Percentiles rank a stretch among this genome's conserved stretches.
Conservation (phyloP, 1,140 invertebrate genomes). For the Mya arenaria region DNA sequence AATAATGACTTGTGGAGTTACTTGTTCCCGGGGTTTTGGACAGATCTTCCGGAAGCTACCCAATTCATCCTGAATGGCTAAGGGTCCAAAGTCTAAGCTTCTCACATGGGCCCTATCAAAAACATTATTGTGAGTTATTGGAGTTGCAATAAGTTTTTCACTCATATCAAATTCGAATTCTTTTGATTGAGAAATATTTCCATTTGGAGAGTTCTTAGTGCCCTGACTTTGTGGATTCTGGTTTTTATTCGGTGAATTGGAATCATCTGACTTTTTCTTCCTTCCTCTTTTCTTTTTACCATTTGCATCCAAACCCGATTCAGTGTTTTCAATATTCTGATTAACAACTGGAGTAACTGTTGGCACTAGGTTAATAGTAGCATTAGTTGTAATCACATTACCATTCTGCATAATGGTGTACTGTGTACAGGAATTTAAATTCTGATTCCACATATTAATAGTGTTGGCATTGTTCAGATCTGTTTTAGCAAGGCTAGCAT, state of each 20-base stretch:
- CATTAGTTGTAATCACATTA: too few species aligned
- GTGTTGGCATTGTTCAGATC: too few species aligned
- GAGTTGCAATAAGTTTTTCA: neutral
- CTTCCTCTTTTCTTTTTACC: too few species aligned
- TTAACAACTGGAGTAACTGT: too few species aligned
- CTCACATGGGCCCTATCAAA: constrained; percentile 1
- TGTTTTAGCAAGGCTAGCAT: neutral
- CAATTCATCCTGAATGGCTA: neutral
- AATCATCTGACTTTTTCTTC: too few species aligned
- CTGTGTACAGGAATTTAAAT: constrained; percentile 12
- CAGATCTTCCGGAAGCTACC: constrained; percentile 13
- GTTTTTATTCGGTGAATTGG: too few species aligned
- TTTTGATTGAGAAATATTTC: too few species aligned
- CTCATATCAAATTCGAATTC: neutral
- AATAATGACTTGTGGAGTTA: neutral
- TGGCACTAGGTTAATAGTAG: too few species aligned
- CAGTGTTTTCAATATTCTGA: too few species aligned
- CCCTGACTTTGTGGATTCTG: too few species aligned
- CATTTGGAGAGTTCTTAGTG: too few species aligned
- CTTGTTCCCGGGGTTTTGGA: constrained; percentile 4
- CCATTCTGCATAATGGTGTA: neutral
- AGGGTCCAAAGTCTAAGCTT: constrained; percentile 36
- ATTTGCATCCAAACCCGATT: too few species aligned
- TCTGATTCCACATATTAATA: constrained; percentile 28
- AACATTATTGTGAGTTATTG: neutral